Base-by-base conservation (phyloP, 2,113 vertebrate species). In the Boulengeromyrus knoepffleri region DNA sequence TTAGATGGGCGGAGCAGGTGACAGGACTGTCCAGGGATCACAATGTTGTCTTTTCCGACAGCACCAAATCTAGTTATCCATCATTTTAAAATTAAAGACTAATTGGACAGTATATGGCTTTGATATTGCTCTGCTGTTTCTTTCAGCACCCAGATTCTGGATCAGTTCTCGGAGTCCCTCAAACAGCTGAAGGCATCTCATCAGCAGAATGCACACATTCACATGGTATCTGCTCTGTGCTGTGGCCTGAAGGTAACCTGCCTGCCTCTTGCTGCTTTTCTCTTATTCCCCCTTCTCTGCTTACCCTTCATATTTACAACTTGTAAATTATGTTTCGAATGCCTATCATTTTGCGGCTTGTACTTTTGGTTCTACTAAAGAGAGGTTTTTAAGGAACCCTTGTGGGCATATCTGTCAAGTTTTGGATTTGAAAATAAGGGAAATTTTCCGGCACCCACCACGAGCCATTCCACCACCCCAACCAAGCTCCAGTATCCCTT, bases 131-230 rank as follows among this genome's bases (percentile, higher is more conserved):
- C 19, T 83, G 15, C 74, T 50, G 27, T 84, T 10, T 56, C 1
- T 89, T 90, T 93, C 94, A 98, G 98, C 92, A 92, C 96, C 47
- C 97, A 96, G 91, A 94, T 96, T 0, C 90, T 99, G 94, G 97
- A 99, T 91, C 97, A 98, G 90, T 95, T 99, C 92, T 93, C 96
- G 89, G 96, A 97, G 88, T 94, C 95, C 0, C 92, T 98, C 93
- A 98, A 96, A 88, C 97, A 97, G 91, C 93, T 97, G 89, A 99
- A 98, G 93, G 97, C 97, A 91, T 96, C 95, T 66, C 95, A 97
- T 1, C 98, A 98, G 62, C 97, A 97, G 93, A 94, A 94, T 12
- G 93, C 97, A 52, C 97, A 97, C 88, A 93, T 97, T 5, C 97
- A 97, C 62, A 93, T 97, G 62, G 92, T 97, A 85, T 96, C 97